phyloP scores from a whole-genome alignment of 1,140 invertebrate genomes.

The Manduca sexta region DNA sequence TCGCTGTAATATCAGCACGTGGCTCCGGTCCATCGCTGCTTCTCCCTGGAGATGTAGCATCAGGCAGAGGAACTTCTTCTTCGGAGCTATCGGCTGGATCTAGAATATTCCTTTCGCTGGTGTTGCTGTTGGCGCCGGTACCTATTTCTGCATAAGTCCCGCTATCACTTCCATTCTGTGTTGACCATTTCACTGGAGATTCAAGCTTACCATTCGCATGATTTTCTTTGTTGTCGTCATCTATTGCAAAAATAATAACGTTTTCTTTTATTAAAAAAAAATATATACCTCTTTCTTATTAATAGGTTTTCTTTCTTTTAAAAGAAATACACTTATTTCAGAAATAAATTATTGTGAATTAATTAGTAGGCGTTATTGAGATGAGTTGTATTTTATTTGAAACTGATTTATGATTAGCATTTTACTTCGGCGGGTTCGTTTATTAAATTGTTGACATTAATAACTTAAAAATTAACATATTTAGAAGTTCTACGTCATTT shows the following conservation, averaged over 20 bases:
- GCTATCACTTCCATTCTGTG: constrained; percentile 62
- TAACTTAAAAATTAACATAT: too few relatives aligned
- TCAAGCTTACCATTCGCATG: constrained; percentile 64
- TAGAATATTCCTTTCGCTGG: constrained; percentile 52
- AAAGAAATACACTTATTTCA: too few relatives aligned
- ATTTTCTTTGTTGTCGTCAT: constrained; percentile 68
- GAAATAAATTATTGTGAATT: too few relatives aligned
- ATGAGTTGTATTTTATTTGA: too few relatives aligned
- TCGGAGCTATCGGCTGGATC: constrained; percentile 65
- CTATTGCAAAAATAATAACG: constrained; percentile 21
- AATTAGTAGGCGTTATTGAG: not conserved
- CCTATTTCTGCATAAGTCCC: constrained; percentile 65
- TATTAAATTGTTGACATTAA: too few relatives aligned
- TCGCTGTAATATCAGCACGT: constrained; percentile 57
- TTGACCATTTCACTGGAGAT: constrained; percentile 59
- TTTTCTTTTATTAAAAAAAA: not conserved
- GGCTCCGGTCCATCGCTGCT: constrained; percentile 65
- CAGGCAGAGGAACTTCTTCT: constrained; percentile 58
- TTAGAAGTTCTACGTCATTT: too few relatives aligned
- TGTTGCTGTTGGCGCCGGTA: constrained; percentile 44
- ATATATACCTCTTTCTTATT: not conserved
- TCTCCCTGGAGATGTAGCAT: constrained; percentile 58
- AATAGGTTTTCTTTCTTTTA: too few relatives aligned
- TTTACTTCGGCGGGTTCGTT: too few relatives aligned
- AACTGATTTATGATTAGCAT: too few relatives aligned